Evolutionary conservation across 2,797 vertebrate genomes (phyloP).

Genomic region (Epinephelus awoara): DNA sequence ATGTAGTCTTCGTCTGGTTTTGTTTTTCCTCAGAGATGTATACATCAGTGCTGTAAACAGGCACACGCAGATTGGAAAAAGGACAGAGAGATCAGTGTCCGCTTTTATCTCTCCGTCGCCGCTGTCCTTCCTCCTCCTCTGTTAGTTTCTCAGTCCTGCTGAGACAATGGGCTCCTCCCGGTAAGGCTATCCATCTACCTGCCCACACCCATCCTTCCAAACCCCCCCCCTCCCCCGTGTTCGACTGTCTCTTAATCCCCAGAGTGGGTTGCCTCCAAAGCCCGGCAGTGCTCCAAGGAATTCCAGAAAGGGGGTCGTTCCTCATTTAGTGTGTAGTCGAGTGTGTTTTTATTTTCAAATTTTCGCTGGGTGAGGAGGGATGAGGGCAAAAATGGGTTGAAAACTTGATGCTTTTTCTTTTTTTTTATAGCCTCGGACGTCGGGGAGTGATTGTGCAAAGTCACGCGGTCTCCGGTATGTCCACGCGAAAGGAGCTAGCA

Average conservation of each 20-base stretch:
- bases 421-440: conserved; percentile 49
- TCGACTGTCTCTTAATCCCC: not conserved
- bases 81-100: conserved; percentile 71
- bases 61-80: conserved; percentile 92
- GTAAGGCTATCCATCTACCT: conserved; percentile 79
- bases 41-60: conserved; percentile 98
- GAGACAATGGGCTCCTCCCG: conserved; percentile 90
- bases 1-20: conserved; percentile 38
- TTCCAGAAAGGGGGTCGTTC: conserved; percentile 63
- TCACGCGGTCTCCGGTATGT: conserved; percentile 97
- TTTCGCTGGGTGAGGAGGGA: conserved; percentile 34
- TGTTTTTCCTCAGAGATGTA: conserved; percentile 84
- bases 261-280: conserved; percentile 60
- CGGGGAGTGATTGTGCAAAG: conserved; percentile 90
- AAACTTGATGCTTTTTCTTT: conserved; percentile 86
- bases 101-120: conserved; percentile 17
- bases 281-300: conserved; percentile 78
- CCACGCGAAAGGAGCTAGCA: conserved; percentile 97
- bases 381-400: conserved; percentile 86
- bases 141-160: conserved; percentile 97
- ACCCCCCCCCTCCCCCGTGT: not conserved
- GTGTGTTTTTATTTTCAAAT: conserved; percentile 12
- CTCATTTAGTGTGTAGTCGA: conserved; percentile 22
- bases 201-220: conserved; percentile 21
- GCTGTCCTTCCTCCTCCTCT: conserved; percentile 74